Evolutionary conservation across 2,113 vertebrate species (phyloP), one percentile per base, ranked within the genome.

Genomic region (Ceyx melanurus): DNA sequence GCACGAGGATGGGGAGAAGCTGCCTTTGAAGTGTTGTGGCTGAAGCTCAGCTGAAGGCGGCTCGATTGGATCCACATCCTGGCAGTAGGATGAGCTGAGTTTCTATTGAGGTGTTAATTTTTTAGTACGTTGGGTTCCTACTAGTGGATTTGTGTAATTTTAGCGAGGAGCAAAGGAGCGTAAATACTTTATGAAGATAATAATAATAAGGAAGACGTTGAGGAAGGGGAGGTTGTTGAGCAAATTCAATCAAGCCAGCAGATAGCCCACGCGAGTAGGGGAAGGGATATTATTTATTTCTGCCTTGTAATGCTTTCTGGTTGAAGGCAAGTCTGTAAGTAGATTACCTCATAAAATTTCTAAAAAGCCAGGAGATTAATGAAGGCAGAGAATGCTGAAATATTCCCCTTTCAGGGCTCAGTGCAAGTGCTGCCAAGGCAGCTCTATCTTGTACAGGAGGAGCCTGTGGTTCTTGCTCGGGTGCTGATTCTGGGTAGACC

Each of bases 321-420:
- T 91, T 64, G 84, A 89, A 89, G 91, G 90, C 83, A 79, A 75
- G 22, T 37, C 67, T 85, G 37, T 85, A 80, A 92, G 89, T 58
- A 88, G 78, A 93, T 94, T 82, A 74, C 64, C 76, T 93, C n/a
- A 33, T 60, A 54, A 35, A 46, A 92, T 70, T 71, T 87, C 86
- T 77, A 31, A 76, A 70, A 93, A 90, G 31, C 53, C 29, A 17
- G 56, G 72, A 93, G 75, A 93, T 89, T 42, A 92, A 77, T 64
- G 60, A 67, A 80, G 43, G 21, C 68, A 80, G 67, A 74, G 61
- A 58, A 35, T 68, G 80, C 31, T 65, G 31, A 37, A 93, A 50
- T 45, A 57, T 1, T 77, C 43, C 60, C 40, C 20, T 81, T 65
- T 43, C 31, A 29, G 50, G 89, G 37, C 81, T 90, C 54, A 14